Conservation (phyloP, 2,797 vertebrate genomes). For the Malacoctenus gilli region DNA sequence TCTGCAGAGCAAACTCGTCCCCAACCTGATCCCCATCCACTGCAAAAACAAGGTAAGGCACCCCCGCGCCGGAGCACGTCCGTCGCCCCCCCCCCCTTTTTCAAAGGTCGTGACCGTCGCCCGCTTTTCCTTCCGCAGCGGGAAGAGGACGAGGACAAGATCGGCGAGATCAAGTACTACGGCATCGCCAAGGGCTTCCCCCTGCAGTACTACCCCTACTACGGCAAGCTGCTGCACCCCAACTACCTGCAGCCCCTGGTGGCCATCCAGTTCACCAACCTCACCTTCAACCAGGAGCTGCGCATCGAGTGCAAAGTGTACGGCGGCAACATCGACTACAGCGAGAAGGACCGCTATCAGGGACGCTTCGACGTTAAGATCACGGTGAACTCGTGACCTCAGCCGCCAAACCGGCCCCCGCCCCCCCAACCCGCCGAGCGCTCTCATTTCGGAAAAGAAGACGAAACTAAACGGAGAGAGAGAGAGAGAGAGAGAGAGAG, state of each 20-base stretch:
- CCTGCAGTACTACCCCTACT: constrained; percentile 97
- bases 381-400: constrained; percentile 90
- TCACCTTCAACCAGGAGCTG: constrained; percentile 81
- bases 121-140: constrained; percentile 72
- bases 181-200: constrained; percentile 88
- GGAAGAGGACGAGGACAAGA: constrained; percentile 82
- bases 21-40: constrained; percentile 85
- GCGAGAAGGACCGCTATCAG: constrained; percentile 96
- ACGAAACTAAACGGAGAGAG: constrained; percentile 74
- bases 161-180: constrained; percentile 85
- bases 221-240: constrained; percentile 90
- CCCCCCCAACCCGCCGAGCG: no score
- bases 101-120: no score
- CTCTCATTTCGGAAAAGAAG: constrained; percentile 81
- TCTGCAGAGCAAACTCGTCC: constrained; percentile 50
- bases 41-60: constrained; percentile 87
- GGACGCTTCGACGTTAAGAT: constrained; percentile 98
- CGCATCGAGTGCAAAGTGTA: constrained; percentile 93
- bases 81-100: no score
- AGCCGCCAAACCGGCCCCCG: no score
- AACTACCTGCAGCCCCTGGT: constrained; percentile 94
- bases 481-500: constrained; percentile 68
- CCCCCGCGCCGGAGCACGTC: background rate
- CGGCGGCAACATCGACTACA: constrained; percentile 90
- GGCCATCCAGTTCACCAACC: constrained; percentile 92